Conservation (phyloP, 2,888 invertebrate species). For the Synanthedon myopaeformis region DNA sequence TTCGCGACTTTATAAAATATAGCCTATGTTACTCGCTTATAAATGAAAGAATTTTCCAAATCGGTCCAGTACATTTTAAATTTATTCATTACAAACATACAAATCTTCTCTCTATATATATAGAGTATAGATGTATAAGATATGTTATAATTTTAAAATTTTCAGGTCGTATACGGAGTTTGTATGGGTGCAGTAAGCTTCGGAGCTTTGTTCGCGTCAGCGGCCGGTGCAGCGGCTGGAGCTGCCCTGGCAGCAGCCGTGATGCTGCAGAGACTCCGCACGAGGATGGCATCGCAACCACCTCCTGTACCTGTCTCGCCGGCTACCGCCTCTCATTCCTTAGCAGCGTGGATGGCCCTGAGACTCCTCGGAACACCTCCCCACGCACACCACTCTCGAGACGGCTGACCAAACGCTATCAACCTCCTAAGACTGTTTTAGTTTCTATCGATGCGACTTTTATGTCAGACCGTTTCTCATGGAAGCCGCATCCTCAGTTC, state of each 20-base stretch:
- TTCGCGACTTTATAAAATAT: too few relatives aligned
- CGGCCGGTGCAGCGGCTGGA: constrained; percentile 87
- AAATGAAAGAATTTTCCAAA: too few relatives aligned
- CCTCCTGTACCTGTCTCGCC: constrained; percentile 53
- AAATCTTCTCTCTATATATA: too few relatives aligned
- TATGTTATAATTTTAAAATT: not conserved
- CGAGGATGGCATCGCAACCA: constrained; percentile 75
- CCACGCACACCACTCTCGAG: constrained; percentile 39
- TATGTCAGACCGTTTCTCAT: not conserved
- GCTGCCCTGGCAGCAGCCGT: constrained; percentile 89
- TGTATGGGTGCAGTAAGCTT: constrained; percentile 92
- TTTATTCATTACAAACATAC: too few relatives aligned
- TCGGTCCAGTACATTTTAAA: too few relatives aligned
- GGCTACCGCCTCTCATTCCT: constrained; percentile 71
- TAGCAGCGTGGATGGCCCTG: constrained; percentile 82
- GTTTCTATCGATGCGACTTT: not conserved
- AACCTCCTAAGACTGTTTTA: constrained; percentile 20
- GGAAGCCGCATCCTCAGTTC: not conserved
- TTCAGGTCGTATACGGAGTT: constrained; percentile 85
- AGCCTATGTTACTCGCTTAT: too few relatives aligned
- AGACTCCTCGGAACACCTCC: constrained; percentile 70
- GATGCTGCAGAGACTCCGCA: constrained; percentile 82
- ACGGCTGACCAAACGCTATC: constrained; percentile 26
- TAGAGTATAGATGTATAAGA: too few relatives aligned
- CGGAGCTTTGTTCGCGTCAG: constrained; percentile 87